Evolutionary conservation across 2,797 vertebrate genomes (phyloP).

Genomic region (Hypotaenidia okinawae): DNA sequence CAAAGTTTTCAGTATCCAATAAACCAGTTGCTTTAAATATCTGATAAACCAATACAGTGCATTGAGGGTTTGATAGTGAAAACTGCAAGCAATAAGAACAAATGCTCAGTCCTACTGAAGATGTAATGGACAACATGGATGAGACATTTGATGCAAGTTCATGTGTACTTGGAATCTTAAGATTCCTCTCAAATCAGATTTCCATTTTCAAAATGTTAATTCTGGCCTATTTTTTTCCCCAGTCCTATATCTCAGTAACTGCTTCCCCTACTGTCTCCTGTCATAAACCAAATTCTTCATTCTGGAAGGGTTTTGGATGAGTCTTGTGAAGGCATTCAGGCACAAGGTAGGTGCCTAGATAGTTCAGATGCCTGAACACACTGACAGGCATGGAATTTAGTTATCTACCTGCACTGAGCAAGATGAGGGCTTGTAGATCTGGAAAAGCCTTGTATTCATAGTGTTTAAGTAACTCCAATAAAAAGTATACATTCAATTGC

Average conservation of each 20-base stretch:
- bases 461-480: not conserved
- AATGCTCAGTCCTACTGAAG: not conserved
- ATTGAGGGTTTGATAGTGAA: not conserved
- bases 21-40: not conserved
- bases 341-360: not conserved
- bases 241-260: not conserved
- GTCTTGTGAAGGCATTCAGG: not conserved
- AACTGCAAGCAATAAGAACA: not conserved
- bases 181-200: not conserved
- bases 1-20: not conserved
- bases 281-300: not conserved
- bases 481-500: not conserved
- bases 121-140: not conserved
- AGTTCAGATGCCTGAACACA: not conserved
- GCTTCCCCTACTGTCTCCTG: not conserved
- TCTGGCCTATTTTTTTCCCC: not conserved
- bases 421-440: not conserved
- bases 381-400: not conserved
- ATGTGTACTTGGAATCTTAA: not conserved
- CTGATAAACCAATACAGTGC: not conserved
- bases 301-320: not conserved
- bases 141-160: not conserved
- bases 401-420: not conserved
- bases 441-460: not conserved
- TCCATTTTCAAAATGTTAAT: not conserved